Percentiles rank a stretch among this genome's conserved stretches.
phyloP scores from a whole-genome alignment of 2,797 vertebrate species.

The Carcharodon carcharias region DNA sequence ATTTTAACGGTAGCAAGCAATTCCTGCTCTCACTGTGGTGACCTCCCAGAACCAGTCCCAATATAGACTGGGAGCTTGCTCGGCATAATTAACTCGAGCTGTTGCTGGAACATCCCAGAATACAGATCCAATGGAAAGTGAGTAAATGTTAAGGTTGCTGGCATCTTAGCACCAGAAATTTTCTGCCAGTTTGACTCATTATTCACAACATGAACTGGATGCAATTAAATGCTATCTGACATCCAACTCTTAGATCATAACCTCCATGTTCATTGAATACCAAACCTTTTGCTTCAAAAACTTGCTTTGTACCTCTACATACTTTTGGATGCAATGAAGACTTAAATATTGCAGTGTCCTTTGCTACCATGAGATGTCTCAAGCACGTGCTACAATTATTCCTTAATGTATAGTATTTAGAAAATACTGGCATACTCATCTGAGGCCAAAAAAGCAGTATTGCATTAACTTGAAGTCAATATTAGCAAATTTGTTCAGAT shows the following conservation, averaged over 20 bases:
- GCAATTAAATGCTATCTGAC: background rate
- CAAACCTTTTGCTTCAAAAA: background rate
- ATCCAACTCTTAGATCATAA: background rate
- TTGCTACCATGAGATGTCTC: background rate
- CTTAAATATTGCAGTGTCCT: background rate
- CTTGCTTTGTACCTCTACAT: background rate
- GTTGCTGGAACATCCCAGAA: background rate
- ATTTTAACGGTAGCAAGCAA: background rate
- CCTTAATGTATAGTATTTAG: background rate
- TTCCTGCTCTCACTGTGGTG: background rate
- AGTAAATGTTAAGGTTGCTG: background rate
- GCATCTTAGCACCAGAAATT: background rate
- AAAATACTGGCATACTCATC: background rate
- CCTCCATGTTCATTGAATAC: background rate
- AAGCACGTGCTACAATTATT: background rate
- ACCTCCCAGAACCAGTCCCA: background rate
- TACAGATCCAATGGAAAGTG: background rate
- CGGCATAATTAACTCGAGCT: background rate
- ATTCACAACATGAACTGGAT: background rate
- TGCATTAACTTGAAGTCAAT: constrained; percentile 1
- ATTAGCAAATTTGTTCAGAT: background rate
- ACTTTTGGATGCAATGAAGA: background rate
- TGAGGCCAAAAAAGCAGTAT: background rate
- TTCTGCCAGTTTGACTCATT: background rate
- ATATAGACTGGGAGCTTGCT: background rate